phyloP scores from a whole-genome alignment of 2,888 invertebrate genomes.

The Elmis aenea region DNA sequence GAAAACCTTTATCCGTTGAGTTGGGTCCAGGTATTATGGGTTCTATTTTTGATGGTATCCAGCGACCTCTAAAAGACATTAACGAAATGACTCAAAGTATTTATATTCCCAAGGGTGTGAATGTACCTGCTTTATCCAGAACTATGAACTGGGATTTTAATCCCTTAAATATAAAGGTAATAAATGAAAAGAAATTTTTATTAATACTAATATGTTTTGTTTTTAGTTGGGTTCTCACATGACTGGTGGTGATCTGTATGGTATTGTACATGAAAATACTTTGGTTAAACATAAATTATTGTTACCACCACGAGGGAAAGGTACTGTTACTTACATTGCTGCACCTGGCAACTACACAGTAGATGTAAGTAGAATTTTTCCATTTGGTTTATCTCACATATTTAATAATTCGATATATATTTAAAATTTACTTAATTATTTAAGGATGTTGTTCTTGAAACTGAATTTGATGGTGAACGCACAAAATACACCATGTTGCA shows the following conservation, averaged over 20 bases:
- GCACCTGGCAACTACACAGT: constrained; percentile 91
- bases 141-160: constrained; percentile 87
- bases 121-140: constrained; percentile 84
- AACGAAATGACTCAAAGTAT: constrained; percentile 90
- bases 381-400: too few relatives aligned
- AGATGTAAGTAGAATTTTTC: constrained; percentile 72
- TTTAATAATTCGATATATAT: neutral
- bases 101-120: constrained; percentile 99
- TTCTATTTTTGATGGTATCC: constrained; percentile 99
- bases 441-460: constrained; percentile 93
- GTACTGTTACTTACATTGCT: constrained; percentile 94
- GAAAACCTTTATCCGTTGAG: constrained; percentile 98
- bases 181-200: neutral
- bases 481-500: constrained; percentile 94
- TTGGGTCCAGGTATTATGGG: constrained; percentile 98
- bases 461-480: constrained; percentile 96
- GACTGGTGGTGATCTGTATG: constrained; percentile 97
- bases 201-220: constrained; percentile 14
- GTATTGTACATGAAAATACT: constrained; percentile 94
- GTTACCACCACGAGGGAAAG: constrained; percentile 90
- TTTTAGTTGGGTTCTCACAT: constrained; percentile 90
- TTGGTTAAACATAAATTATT: constrained; percentile 96
- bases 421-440: constrained; percentile 17
- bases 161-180: constrained; percentile 75
- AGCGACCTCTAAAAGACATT: constrained; percentile 96